These are phyloP conservation scores for Orthosia cruda DNA, from an alignment of 2,888 invertebrate species.

Conservation along the genomic window DNA sequence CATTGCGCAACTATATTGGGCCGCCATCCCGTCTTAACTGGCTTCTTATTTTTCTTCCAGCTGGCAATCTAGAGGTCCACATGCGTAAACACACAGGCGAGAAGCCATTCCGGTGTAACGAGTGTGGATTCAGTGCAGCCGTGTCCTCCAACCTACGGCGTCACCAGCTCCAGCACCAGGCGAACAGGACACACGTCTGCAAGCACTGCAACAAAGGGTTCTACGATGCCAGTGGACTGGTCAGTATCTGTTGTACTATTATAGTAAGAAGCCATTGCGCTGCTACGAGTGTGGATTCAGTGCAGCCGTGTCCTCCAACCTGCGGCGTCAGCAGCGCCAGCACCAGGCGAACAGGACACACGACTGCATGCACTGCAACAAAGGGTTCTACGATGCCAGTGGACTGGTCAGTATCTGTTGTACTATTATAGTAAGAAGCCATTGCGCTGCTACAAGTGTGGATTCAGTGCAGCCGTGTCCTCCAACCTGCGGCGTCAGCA, in stretches of 20 bases:
- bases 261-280: slow-evolving; percentile 77
- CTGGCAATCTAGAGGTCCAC: slow-evolving; percentile 85
- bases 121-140: slow-evolving; percentile 82
- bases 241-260: slow-evolving; percentile 59
- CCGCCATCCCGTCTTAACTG: no score
- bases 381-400: slow-evolving; percentile 83
- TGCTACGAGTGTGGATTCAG: slow-evolving; percentile 83
- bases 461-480: slow-evolving; percentile 80
- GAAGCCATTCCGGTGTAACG: slow-evolving; percentile 82
- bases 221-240: slow-evolving; percentile 83
- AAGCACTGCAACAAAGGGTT: slow-evolving; percentile 83
- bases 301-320: slow-evolving; percentile 79
- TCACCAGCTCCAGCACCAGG: slow-evolving; percentile 83
- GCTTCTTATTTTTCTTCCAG: slow-evolving; percentile 65
- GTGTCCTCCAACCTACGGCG: slow-evolving; percentile 82
- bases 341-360: slow-evolving; percentile 76
- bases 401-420: slow-evolving; percentile 77
- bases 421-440: slow-evolving; percentile 73
- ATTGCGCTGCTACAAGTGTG: slow-evolving; percentile 81
- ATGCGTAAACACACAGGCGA: slow-evolving; percentile 85
- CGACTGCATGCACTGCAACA: slow-evolving; percentile 82
- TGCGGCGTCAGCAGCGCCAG: slow-evolving; percentile 84
- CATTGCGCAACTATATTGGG: no score
- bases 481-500: slow-evolving; percentile 84
- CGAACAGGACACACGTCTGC: slow-evolving; percentile 76